These are phyloP conservation scores for Macaria notata DNA, from an alignment of 2,888 invertebrate species.

Conservation along the genomic window DNA sequence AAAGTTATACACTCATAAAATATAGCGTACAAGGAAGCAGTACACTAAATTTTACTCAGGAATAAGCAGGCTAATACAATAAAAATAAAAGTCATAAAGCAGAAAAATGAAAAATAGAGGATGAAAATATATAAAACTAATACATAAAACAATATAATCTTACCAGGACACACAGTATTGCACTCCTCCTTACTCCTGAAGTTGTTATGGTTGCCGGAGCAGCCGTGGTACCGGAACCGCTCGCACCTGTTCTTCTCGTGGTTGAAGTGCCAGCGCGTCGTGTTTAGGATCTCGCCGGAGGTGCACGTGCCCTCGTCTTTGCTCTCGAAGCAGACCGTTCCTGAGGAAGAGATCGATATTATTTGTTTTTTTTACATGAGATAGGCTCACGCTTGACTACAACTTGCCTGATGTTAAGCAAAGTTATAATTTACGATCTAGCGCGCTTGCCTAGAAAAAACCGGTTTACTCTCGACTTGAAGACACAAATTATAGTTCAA, in stretches of 20 bases:
- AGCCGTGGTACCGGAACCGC: constrained; percentile 86
- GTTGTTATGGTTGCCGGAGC: constrained; percentile 92
- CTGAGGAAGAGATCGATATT: constrained; percentile 51
- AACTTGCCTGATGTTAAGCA: too few relatives aligned
- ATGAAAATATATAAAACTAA: neutral
- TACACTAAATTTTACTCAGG: neutral
- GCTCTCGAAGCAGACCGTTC: constrained; percentile 91
- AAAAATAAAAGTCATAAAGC: too few relatives aligned
- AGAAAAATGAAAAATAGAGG: neutral
- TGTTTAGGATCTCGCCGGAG: constrained; percentile 56
- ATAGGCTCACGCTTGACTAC: too few relatives aligned
- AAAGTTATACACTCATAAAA: neutral
- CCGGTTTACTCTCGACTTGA: too few relatives aligned
- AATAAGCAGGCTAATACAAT: neutral
- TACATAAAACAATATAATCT: constrained; percentile 19
- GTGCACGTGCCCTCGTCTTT: constrained; percentile 84
- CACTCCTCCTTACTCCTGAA: constrained; percentile 91
- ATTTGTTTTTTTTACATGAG: too few relatives aligned
- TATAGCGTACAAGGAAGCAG: too few relatives aligned
- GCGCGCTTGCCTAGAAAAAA: too few relatives aligned
- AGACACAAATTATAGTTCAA: too few relatives aligned
- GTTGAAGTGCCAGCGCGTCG: constrained; percentile 89
- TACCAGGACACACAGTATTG: constrained; percentile 90
- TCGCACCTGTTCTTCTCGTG: constrained; percentile 89
- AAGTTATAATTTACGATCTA: too few relatives aligned